Conservation (phyloP, 2,888 invertebrate genomes). For the Alloscopus bannaensis region DNA sequence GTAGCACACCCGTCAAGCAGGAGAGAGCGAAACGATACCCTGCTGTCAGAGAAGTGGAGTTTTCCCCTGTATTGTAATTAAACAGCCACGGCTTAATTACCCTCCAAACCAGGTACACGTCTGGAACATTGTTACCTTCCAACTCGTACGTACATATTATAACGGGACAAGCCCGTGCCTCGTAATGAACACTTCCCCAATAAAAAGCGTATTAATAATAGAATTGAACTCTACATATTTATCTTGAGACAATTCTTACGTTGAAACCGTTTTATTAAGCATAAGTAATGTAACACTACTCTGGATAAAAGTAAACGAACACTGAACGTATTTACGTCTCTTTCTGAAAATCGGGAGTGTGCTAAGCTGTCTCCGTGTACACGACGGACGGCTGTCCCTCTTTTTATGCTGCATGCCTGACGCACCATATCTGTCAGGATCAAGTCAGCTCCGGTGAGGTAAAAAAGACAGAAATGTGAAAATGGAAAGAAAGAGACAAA, state of each 20-base stretch:
- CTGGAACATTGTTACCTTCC: too few species aligned
- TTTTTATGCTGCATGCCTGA: slow-evolving; percentile 36
- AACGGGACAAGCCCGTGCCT: background rate
- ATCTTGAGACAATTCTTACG: too few species aligned
- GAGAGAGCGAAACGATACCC: slow-evolving; percentile 45
- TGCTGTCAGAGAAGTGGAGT: slow-evolving; percentile 50
- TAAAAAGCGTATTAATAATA: too few species aligned
- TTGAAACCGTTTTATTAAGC: too few species aligned
- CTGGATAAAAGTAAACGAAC: too few species aligned
- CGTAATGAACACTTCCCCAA: background rate
- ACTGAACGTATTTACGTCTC: too few species aligned
- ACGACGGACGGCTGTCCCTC: slow-evolving; percentile 49
- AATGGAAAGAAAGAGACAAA: slow-evolving; percentile 25
- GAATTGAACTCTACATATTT: too few species aligned
- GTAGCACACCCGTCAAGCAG: slow-evolving; percentile 13
- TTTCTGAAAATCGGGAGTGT: too few species aligned
- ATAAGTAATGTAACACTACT: too few species aligned
- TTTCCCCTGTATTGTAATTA: slow-evolving; percentile 56
- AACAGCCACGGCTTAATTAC: slow-evolving; percentile 57
- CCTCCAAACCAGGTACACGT: background rate
- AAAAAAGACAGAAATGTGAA: slow-evolving; percentile 32
- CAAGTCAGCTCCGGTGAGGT: slow-evolving; percentile 29
- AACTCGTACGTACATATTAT: background rate
- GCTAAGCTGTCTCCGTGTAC: too few species aligned
- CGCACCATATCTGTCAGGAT: slow-evolving; percentile 50